These are phyloP conservation scores for Semaprochilodus insignis DNA, from an alignment of 2,797 vertebrate species.

Conservation along the genomic window DNA sequence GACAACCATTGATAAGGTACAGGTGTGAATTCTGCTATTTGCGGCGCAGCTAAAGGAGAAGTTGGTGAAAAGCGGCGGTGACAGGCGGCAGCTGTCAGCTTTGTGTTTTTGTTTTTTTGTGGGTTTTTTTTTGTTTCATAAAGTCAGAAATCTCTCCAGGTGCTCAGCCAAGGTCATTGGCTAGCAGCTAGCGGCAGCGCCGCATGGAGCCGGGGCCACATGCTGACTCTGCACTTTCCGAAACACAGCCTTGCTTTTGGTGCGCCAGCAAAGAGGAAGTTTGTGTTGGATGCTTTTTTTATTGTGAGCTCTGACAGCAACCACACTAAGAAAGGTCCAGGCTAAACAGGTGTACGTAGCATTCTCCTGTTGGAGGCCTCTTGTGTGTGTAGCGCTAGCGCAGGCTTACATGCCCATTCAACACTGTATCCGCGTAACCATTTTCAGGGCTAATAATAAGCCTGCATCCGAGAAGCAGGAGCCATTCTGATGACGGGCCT, in stretches of 20 bases:
- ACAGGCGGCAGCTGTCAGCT: constrained; percentile 49
- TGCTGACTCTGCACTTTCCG: constrained; percentile 38
- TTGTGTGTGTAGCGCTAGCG: background rate
- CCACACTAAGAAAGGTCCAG: background rate
- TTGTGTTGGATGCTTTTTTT: constrained; percentile 15
- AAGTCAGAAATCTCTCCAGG: constrained; percentile 41
- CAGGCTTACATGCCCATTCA: constrained; percentile 17
- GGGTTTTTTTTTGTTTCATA: background rate
- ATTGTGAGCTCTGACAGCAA: background rate
- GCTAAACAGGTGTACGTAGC: background rate
- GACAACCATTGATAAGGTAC: constrained; percentile 45
- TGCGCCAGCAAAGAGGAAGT: constrained; percentile 8
- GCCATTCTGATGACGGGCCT: constrained; percentile 23
- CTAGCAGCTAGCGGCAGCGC: constrained; percentile 8
- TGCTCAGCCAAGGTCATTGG: constrained; percentile 50
- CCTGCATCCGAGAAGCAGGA: constrained; percentile 6
- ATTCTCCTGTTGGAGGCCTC: constrained; percentile 20
- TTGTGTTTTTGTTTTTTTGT: background rate
- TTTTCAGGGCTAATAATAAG: constrained; percentile 44
- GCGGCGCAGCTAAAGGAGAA: constrained; percentile 37
- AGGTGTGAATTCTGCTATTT: constrained; percentile 53
- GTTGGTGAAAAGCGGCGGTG: constrained; percentile 11
- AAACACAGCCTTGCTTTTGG: background rate
- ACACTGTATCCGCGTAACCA: constrained; percentile 6
- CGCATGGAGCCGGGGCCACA: background rate